Percentiles rank a stretch among this genome's conserved stretches.
phyloP scores from a whole-genome alignment of 1,140 invertebrate genomes.

The Lasioglossum albipes region DNA sequence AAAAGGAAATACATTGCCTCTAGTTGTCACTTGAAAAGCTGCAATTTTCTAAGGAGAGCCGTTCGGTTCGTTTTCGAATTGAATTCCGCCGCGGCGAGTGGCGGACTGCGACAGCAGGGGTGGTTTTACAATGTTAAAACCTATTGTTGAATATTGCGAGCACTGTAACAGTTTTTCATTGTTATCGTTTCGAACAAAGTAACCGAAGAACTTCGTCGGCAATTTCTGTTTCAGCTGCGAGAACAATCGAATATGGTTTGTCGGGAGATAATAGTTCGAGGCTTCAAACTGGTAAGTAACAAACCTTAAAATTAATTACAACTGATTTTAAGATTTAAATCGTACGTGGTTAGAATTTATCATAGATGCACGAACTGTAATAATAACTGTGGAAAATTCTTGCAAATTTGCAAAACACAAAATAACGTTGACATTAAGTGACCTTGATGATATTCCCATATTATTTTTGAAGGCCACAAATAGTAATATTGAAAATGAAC shows the following conservation, averaged over 20 bases:
- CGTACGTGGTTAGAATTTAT: no score
- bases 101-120: neutral
- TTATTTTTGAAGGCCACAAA: no score
- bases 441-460: no score
- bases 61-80: conserved; percentile 12
- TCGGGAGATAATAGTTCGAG: neutral
- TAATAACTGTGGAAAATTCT: no score
- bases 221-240: neutral
- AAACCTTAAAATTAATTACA: no score
- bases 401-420: no score
- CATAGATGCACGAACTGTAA: no score
- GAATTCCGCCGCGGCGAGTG: conserved; percentile 50
- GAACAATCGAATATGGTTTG: neutral
- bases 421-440: no score
- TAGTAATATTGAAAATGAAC: no score
- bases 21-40: conserved; percentile 29
- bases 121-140: conserved; percentile 22
- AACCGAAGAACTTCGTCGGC: neutral
- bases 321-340: no score
- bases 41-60: conserved; percentile 33
- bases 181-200: neutral
- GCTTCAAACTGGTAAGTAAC: no score
- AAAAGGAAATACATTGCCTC: conserved; percentile 25
- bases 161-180: conserved; percentile 8
- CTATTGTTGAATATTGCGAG: conserved; percentile 25